Conservation (phyloP, 2,888 invertebrate species). For the Pemphredon lugubris region DNA sequence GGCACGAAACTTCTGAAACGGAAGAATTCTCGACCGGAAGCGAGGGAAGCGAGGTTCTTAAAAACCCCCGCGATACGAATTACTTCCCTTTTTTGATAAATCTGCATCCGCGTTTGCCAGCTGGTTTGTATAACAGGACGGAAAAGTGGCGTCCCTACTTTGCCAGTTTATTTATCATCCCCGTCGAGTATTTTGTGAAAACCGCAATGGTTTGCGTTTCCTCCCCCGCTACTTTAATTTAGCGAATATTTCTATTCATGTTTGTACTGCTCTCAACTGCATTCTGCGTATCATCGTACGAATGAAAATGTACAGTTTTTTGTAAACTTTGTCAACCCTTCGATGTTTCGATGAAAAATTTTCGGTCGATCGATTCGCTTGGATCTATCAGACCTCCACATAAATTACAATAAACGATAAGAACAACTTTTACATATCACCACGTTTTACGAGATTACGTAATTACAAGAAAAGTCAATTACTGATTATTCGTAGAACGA, state of each 20-base stretch:
- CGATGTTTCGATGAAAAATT: not conserved
- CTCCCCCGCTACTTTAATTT: constrained; percentile 1
- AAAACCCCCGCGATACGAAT: constrained; percentile 42
- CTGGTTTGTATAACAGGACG: constrained; percentile 2
- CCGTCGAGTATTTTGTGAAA: constrained; percentile 55
- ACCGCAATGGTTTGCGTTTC: constrained; percentile 45
- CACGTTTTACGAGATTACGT: no score
- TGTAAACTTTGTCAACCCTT: not conserved
- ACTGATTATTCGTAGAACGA: no score
- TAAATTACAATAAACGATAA: no score
- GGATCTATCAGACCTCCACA: no score
- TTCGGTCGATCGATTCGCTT: no score
- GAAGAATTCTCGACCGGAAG: not conserved
- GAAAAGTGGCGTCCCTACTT: not conserved
- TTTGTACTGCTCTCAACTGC: not conserved
- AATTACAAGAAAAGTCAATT: no score
- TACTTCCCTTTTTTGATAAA: constrained; percentile 48
- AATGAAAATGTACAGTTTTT: not conserved
- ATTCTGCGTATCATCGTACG: no score
- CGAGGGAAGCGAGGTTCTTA: not conserved
- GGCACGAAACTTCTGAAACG: no score
- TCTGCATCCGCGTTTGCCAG: constrained; percentile 16
- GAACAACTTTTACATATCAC: no score
- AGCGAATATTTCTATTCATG: not conserved
- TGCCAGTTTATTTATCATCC: constrained; percentile 68